These are phyloP conservation scores for Aurelia aurita DNA, from an alignment of 30 jellyfish, hydroid and myxozoan species.

Conservation along the genomic window DNA sequence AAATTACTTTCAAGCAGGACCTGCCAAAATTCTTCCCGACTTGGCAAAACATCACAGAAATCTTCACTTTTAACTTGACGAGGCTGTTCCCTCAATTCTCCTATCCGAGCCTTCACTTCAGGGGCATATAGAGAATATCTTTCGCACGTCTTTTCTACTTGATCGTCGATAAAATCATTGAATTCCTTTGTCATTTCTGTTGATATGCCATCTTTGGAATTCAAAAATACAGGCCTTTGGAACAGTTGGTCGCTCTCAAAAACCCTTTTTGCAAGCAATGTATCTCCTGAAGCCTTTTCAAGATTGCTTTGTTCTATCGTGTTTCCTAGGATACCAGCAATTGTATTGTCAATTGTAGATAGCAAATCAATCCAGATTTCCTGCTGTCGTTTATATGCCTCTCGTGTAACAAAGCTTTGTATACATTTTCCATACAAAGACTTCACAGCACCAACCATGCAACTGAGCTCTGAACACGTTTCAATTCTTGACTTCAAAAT, in stretches of 20 bases:
- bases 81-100: background rate
- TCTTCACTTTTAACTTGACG: background rate
- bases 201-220: background rate
- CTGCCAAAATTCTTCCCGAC: constrained; percentile 53
- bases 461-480: background rate
- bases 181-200: background rate
- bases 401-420: background rate
- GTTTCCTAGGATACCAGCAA: constrained; percentile 19
- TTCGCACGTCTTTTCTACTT: background rate
- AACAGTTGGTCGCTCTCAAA: background rate
- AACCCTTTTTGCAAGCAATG: background rate
- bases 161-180: background rate
- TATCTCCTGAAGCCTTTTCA: background rate
- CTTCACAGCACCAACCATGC: background rate
- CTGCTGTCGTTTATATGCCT: background rate
- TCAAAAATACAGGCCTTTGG: background rate
- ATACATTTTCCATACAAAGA: background rate
- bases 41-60: constrained; percentile 18
- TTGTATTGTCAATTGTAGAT: background rate
- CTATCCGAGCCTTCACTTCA: constrained; percentile 8
- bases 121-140: constrained; percentile 7
- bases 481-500: background rate
- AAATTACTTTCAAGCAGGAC: background rate
- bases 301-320: background rate
- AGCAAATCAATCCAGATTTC: background rate